These are phyloP conservation scores for Melanotaenia duboulayi DNA, from an alignment of 2,113 vertebrate genomes.

Conservation along the genomic window DNA sequence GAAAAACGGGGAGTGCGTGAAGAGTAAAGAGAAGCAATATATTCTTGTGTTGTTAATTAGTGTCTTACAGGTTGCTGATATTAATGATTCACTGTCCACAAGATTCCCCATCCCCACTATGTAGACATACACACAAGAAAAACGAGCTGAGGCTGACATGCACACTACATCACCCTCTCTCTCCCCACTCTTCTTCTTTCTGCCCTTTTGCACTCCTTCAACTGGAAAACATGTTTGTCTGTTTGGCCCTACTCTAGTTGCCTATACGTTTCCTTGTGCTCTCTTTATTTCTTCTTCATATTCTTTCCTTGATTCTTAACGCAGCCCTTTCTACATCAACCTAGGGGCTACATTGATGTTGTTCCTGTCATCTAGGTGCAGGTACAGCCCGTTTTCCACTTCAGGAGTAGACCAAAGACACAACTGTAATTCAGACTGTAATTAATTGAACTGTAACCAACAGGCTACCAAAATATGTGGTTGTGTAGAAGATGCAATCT, in stretches of 20 bases:
- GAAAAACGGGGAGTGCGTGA: conserved; percentile 23
- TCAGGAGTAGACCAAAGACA: conserved; percentile 16
- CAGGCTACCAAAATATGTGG: conserved; percentile 4
- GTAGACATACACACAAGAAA: conserved; percentile 12
- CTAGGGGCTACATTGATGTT: conserved; percentile 2
- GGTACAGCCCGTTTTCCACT: conserved; percentile 9
- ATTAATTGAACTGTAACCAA: conserved; percentile 35
- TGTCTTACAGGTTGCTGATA: conserved; percentile 67
- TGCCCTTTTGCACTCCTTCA: conserved; percentile 11
- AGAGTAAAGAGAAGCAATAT: conserved; percentile 51
- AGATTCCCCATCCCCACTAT: conserved; percentile 18
- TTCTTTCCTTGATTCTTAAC: background rate
- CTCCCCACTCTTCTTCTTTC: background rate
- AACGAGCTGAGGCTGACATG: conserved; percentile 20
- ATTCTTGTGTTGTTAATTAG: conserved; percentile 77
- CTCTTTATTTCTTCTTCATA: background rate
- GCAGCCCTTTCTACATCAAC: background rate
- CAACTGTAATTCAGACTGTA: conserved; percentile 7
- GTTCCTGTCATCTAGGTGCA: conserved; percentile 23
- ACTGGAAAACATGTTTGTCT: conserved; percentile 27
- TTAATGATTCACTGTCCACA: conserved; percentile 68
- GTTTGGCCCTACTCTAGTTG: conserved; percentile 12
- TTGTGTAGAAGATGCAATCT: conserved; percentile 1
- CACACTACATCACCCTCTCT: conserved; percentile 16
- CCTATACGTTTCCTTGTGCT: background rate